These are phyloP conservation scores for Sicus ferrugineus DNA, from an alignment of 2,888 invertebrate genomes.

Conservation along the genomic window DNA sequence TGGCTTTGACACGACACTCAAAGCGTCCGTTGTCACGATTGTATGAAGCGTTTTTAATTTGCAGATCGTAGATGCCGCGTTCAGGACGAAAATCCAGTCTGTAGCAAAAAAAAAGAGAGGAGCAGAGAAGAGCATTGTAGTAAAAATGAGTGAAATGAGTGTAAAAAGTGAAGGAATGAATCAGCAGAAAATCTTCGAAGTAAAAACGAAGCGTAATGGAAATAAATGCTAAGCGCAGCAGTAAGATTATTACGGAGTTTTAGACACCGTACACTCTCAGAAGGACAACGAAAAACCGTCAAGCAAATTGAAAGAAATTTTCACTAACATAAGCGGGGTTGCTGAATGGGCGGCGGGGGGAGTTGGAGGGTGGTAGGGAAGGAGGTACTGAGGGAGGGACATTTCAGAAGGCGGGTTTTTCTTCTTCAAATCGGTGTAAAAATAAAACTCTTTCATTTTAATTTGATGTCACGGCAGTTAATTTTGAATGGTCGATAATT, in stretches of 20 bases:
- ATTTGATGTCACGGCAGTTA: no score
- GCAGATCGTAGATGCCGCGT: conserved; percentile 86
- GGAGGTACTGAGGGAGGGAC: background rate
- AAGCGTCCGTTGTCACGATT: conserved; percentile 90
- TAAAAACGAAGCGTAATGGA: background rate
- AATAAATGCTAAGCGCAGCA: conserved; percentile 12
- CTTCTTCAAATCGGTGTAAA: no score
- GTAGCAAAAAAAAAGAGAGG: conserved; percentile 50
- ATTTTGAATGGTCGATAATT: no score
- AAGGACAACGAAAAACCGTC: background rate
- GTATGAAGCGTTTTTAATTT: conserved; percentile 88
- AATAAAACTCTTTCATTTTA: no score
- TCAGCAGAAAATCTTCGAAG: background rate
- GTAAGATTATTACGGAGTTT: background rate
- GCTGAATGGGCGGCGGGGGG: background rate
- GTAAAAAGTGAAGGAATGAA: conserved; percentile 6
- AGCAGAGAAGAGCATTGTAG: background rate
- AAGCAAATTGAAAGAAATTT: background rate
- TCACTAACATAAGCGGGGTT: background rate
- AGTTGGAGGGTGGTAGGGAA: background rate
- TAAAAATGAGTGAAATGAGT: conserved; percentile 1
- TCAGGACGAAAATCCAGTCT: conserved; percentile 81
- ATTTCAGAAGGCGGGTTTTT: no score
- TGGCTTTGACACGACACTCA: conserved; percentile 87
- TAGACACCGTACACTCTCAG: background rate